Evolutionary conservation across 2,113 vertebrate genomes (phyloP), one percentile per base, ranked within the genome.

Genomic region (Canis aureus): DNA sequence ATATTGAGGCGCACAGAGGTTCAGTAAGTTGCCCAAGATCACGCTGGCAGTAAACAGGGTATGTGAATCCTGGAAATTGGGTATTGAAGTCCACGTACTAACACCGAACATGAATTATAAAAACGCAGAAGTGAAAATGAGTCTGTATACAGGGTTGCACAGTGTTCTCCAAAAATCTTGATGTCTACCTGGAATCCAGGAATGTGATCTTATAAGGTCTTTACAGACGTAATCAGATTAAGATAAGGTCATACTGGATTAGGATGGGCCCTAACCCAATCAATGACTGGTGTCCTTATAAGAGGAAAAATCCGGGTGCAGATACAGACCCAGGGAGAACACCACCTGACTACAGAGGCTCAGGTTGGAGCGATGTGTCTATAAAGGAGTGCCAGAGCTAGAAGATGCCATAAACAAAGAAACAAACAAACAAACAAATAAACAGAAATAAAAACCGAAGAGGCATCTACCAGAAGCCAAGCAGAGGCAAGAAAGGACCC

Each of bases 321-420:
- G 59, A 76, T 27, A 81, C 6, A 76, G 73, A 71, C 29, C 53
- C 1, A 66, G 74, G 20, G 19, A 25, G 16, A 15, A 15, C 3
- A n/a, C 3, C 16, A 15, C 0, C 27, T 16, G 35, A 55, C 69
- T 60, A 13, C 0, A 0, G 0, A 35, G 57, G 17, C 17, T 27
- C 66, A 55, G 23, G 57, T 0, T 5, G 12, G 5, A 69, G n/a
- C 9, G 2, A 5, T 5, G 51, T 11, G 29, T 51, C 23, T 23
- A 1, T 3, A 11, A 49, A 59, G 71, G 73, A 29, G 23, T 67
- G 80, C 22, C 87, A 78, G n/a, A 67, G 67, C 79, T 17, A 35
- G 27, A 29, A 5, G 5, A 43, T 43, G 43, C 43, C 43, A 43
- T 43, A 43, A 43, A 43, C 43, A 43, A 43, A 43, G 22, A 12